A percentile compares a stretch with the other conserved stretches of the same genome.
Evolutionary conservation across 2,113 vertebrate genomes (phyloP).

Genomic region (Physeter macrocephalus): DNA sequence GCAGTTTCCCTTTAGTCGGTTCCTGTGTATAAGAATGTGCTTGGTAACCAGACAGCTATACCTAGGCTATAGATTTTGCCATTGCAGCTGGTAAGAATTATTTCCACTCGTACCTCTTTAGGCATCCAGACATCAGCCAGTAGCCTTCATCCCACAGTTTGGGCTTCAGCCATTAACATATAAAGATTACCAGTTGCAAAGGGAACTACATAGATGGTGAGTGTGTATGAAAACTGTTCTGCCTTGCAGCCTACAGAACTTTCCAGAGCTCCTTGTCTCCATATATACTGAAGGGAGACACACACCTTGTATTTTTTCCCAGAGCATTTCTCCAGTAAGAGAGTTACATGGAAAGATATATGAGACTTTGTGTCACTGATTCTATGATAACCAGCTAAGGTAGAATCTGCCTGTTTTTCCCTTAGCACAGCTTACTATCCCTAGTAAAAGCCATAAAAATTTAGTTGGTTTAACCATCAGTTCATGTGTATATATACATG

Average conservation of each 20-base stretch:
- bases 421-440: conserved; percentile 28
- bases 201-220: not conserved
- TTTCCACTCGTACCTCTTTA: not conserved
- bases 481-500: conserved; percentile 7
- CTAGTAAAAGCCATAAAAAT: conserved; percentile 60
- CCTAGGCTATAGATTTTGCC: not conserved
- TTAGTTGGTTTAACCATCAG: not conserved
- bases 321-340: not conserved
- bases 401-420: not conserved
- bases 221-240: not conserved
- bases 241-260: not conserved
- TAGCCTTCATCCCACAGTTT: not conserved
- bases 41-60: not conserved
- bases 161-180: not conserved
- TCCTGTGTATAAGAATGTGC: not conserved
- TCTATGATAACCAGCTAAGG: not conserved
- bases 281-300: not conserved
- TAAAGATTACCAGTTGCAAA: not conserved
- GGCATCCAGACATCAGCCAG: not conserved
- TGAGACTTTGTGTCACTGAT: not conserved
- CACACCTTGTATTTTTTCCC: not conserved
- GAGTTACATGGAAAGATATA: not conserved
- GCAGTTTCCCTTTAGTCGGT: not conserved
- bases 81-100: too few species aligned
- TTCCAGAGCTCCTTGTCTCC: not conserved